Evolutionary conservation across 2,888 invertebrate species (phyloP), one percentile per base, ranked within the genome.

Genomic region (Yponomeuta plumbellus): DNA sequence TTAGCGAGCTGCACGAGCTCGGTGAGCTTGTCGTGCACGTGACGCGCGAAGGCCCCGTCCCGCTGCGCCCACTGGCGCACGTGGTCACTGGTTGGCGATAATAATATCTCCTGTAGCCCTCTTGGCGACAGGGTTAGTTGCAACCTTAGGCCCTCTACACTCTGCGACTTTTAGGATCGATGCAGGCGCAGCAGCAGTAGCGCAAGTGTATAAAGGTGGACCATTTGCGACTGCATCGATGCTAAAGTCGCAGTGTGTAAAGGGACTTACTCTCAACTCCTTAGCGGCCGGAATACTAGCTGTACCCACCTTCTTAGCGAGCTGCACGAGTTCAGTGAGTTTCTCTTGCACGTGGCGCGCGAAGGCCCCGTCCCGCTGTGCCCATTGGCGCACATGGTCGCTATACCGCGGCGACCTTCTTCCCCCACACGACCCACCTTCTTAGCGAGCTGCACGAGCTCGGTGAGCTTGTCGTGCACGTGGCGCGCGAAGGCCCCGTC

Each of bases 1-100:
- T 98, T 97, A 5, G 98, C 96, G 68, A 95, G 88, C 75, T 97
- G 95, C 21, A 98, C 98, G 61, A 98, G 92, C 71, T 97, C 96
- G 0, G 95, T 94, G 26, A 98, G 92, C 68, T 94, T 94, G 70
- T 97, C 96, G 83, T 98, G 97, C 22, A 98, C 93, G 79, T 93
- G 93, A 74, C 95, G 94, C 68, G 97, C 96, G 86, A 98, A 95
- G 68, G 92, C 84, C 0, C 95, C 93, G 84, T 97, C 97, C 71
- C 95, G 94, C 76, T 95, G 95, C 34, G 96, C 96, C 92, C 95
- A 96, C 65, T 94, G 92, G 70, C 96, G 95, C 86, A 98, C 94
- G 79, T 94, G 96, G 70, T 98, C 97, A 52, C 96, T 95, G 89
- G 98, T 99, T 70, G 95, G 93, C 40, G 98, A 97, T 72, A 95